A percentile compares a stretch with the other conserved stretches of the same genome.
phyloP scores from a whole-genome alignment of 2,113 vertebrate species.

The Rana temporaria region DNA sequence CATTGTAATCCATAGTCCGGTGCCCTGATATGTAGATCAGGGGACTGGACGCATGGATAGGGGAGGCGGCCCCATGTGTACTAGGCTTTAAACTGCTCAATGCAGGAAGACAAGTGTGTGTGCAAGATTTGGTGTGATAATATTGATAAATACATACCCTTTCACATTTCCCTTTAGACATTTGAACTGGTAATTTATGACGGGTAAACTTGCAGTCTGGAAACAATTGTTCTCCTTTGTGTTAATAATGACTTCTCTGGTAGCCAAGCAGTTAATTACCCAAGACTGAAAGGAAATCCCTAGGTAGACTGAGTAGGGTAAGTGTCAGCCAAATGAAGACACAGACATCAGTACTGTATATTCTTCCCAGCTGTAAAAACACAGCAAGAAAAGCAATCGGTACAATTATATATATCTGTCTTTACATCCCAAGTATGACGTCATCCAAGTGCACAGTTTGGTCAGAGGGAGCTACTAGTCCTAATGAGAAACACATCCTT shows the following conservation, averaged over 20 bases:
- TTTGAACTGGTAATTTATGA: no score
- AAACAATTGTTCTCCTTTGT: not conserved
- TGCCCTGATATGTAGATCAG: no score
- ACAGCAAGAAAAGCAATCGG: constrained; percentile 20
- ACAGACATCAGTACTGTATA: constrained; percentile 49
- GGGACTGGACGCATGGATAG: no score
- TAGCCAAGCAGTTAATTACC: constrained; percentile 42
- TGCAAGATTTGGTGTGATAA: no score
- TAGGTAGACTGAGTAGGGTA: constrained; percentile 26
- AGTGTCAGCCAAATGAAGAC: constrained; percentile 50
- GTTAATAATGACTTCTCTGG: constrained; percentile 6
- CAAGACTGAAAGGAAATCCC: constrained; percentile 37
- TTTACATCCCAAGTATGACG: not conserved
- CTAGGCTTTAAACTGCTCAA: no score
- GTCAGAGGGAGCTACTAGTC: not conserved
- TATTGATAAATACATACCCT: no score
- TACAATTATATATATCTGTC: constrained; percentile 18
- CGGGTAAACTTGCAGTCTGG: not conserved
- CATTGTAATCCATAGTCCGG: no score
- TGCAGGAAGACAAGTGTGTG: no score
- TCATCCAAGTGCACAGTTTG: not conserved
- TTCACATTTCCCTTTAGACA: no score
- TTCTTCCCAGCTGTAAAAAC: constrained; percentile 52
- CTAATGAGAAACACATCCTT: not conserved
- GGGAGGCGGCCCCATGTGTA: no score